Evolutionary conservation across 2,888 invertebrate genomes (phyloP).

Genomic region (Invenusta paracnida): DNA sequence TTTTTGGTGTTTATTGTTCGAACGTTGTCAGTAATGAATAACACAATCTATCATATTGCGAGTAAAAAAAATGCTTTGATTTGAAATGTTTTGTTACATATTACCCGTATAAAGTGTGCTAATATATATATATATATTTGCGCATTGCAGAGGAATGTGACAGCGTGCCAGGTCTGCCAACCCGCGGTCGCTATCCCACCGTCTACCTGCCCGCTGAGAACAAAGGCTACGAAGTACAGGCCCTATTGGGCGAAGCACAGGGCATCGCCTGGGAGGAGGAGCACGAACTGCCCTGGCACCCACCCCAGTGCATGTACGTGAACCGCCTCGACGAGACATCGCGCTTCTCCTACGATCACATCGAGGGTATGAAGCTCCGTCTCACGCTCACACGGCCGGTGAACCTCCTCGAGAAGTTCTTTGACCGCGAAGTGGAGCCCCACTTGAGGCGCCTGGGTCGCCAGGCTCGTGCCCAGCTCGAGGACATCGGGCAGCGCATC

Average conservation of each 20-base stretch:
- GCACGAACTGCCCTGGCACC: constrained; percentile 71
- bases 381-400: constrained; percentile 48
- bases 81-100: no score
- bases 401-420: constrained; percentile 44
- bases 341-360: constrained; percentile 52
- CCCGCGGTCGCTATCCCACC: constrained; percentile 63
- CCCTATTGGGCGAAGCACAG: constrained; percentile 67
- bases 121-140: no score
- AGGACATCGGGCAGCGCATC: constrained; percentile 75
- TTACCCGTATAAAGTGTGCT: no score
- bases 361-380: constrained; percentile 54
- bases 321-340: background rate
- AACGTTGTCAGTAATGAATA: no score
- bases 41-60: no score
- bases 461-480: constrained; percentile 49
- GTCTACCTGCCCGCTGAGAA: constrained; percentile 73
- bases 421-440: constrained; percentile 51
- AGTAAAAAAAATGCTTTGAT: no score
- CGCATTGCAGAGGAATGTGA: no score
- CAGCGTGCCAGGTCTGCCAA: no score
- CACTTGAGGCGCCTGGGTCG: background rate
- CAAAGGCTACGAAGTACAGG: constrained; percentile 69
- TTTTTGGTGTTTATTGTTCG: no score
- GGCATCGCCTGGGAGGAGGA: constrained; percentile 66
- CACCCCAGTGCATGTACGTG: constrained; percentile 20